Evolutionary conservation across 2,797 vertebrate genomes (phyloP), one percentile per base, ranked within the genome.

Genomic region (Danio jaintianensis): DNA sequence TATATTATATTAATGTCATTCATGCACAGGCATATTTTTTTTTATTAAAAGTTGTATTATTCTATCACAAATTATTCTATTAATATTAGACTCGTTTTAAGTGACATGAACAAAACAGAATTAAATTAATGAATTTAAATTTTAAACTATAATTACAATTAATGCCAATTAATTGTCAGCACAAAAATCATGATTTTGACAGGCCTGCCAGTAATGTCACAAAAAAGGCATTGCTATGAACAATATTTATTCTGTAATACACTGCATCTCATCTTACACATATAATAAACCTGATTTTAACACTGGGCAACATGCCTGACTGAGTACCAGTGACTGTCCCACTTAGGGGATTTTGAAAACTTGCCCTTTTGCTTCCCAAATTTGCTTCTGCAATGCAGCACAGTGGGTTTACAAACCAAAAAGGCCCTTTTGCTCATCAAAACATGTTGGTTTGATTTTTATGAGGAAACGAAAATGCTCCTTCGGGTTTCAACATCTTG

Each of bases 311-410:
- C 36, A 16, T 43, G 18, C 48, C 29, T 29, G 29, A 29, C 18
- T 16, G 45, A n/a, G 18, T 52, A 8, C 29, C 40, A 40, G 5
- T 52, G n/a, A 16, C 15, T 8, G 9, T 42, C 50, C 61, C 75
- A 18, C n/a, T 13, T 10, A 36, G 13, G 13, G 36, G 6, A 20
- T 43, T 4, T 4, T n/a, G 16, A 52, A 61, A 50, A 52, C 45
- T 75, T 61, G 56, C 15, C 22, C 10, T 48, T 59, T 22, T 59
- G 13, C 9, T 15, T 68, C 16, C 0, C 48, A 40, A 53, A 38
- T 10, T 16, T 18, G 15, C 20, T 56, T 68, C 20, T 68, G 40
- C 40, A 77, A 45, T 67, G 75, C 75, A 58, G 15, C 42, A 58
- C 22, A 45, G 52, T 15, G 47, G 42, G 4, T 53, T 40, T 15